These are phyloP conservation scores for Indri indri DNA, from an alignment of 2,113 vertebrate species.

Conservation along the genomic window DNA sequence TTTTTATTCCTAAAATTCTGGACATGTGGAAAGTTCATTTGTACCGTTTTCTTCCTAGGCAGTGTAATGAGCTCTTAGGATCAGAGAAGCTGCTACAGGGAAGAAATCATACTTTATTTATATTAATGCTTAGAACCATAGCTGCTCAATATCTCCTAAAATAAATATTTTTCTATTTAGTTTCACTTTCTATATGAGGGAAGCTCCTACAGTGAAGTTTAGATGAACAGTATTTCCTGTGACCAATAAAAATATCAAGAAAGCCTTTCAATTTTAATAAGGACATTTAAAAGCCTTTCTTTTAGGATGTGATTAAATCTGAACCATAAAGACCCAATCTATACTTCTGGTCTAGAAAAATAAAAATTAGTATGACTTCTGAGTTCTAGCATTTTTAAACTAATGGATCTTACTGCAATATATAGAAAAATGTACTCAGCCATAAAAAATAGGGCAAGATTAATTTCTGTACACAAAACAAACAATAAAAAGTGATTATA, in stretches of 20 bases:
- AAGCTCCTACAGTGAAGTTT: background rate
- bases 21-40: background rate
- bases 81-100: background rate
- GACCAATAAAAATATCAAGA: background rate
- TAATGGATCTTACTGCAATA: background rate
- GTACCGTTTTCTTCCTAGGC: background rate
- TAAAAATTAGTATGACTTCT: background rate
- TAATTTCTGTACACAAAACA: background rate
- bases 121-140: background rate
- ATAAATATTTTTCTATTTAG: constrained; percentile 41
- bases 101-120: background rate
- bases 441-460: background rate
- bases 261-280: constrained; percentile 11
- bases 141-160: background rate
- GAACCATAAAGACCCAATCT: background rate
- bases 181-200: constrained; percentile 69
- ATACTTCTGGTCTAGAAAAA: constrained; percentile 18
- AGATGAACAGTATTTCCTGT: background rate
- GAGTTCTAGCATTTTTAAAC: background rate
- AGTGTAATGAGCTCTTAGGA: background rate
- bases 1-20: constrained; percentile 9
- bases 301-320: background rate
- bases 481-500: background rate
- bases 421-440: background rate
- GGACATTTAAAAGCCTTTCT: constrained; percentile 25